A percentile compares a stretch with the other conserved stretches of the same genome.
Conservation (phyloP, 2,113 vertebrate species). For the Leptodactylus fuscus region DNA sequence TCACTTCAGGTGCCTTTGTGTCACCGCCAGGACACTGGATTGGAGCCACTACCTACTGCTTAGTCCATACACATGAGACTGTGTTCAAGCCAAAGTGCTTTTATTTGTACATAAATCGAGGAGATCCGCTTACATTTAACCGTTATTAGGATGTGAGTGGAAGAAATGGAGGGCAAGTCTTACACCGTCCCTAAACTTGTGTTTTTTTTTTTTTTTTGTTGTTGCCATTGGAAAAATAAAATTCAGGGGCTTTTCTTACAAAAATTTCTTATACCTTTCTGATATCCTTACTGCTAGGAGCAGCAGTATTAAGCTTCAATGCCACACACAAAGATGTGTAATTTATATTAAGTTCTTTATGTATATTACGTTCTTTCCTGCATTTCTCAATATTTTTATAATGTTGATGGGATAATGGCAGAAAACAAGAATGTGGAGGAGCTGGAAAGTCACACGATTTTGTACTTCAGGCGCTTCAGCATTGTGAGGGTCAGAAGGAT, state of each 20-base stretch:
- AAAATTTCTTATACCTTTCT: too few species aligned
- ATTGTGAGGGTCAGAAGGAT: neutral
- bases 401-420: neutral
- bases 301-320: neutral
- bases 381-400: neutral
- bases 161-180: neutral
- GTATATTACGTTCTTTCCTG: neutral
- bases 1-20: neutral
- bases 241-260: neutral
- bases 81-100: slow-evolving; percentile 11
- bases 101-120: neutral
- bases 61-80: neutral
- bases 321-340: neutral
- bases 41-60: neutral
- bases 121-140: neutral
- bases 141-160: neutral
- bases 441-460: neutral
- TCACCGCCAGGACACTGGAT: neutral
- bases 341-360: slow-evolving; percentile 6
- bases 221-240: neutral
- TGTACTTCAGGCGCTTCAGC: neutral
- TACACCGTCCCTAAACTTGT: neutral
- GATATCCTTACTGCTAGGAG: neutral
- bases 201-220: neutral
- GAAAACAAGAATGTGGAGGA: neutral